Base-by-base conservation (phyloP, 2,888 invertebrate genomes). In the Macrophya alboannulata region DNA sequence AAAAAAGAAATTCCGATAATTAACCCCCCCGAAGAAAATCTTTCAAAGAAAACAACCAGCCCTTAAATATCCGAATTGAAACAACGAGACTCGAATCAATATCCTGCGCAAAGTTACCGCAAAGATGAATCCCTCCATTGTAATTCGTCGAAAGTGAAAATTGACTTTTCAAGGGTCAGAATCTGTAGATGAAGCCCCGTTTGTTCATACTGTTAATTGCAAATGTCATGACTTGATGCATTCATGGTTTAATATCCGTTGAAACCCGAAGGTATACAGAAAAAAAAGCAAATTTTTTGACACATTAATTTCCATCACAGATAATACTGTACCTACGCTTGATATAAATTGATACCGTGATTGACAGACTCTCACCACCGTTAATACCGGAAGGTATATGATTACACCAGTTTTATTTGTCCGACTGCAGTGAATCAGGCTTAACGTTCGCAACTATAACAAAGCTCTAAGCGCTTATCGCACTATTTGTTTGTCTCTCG, bases 361-460 rank as follows among this genome's bases (percentile, higher is more conserved):
- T 43, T 72, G 72, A 72, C 45, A 45, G 72, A 72, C 45, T 43
- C 43, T 43, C 43, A 12, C 17, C 43, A 31, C 3, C 31, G 31
- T 72, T 45, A 72, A 45, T 45, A 72, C 72, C 72, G 72, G 72
- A 72, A 72, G 68, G n/a, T 40, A 43, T 72, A 43, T 72, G 45
- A 45, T 72, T 72, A 21, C 45, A 45, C 45, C 72, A 8, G 9
- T 43, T 21, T 72, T 72, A 43, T 72, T 72, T 43, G 10, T 43
- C 72, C 45, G n/a, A 72, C 17, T 72, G 72, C n/a, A n/a, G n/a
- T 31, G 43, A 72, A 72, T 40, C 72, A 43, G 21, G 37, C 68
- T 37, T 12, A 15, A 12, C 55, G 37, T 68, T 68, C 12, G 10
- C 31, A 45, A 9, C 43, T 9, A n/a, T n/a, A 17, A 9, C 21